Percentiles rank a stretch among this genome's conserved stretches.
Conservation (phyloP, 2,888 invertebrate genomes). For the Halocaridina rubra region DNA sequence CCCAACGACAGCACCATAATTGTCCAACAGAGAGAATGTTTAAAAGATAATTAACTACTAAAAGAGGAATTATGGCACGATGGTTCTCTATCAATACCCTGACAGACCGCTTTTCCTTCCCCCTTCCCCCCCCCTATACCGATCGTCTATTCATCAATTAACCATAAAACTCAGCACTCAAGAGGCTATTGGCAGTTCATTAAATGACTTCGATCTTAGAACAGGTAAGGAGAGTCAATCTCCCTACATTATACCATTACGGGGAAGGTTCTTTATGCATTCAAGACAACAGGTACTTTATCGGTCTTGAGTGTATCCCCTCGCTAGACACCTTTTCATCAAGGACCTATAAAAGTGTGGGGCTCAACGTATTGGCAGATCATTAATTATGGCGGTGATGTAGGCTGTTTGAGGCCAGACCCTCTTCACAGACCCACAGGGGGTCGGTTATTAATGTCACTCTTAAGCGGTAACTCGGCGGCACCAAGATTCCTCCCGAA, state of each 20-base stretch:
- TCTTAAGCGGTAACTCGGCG: background rate
- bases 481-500: background rate
- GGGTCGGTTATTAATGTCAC: background rate
- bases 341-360: background rate
- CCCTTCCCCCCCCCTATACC: background rate
- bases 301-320: background rate
- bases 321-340: background rate
- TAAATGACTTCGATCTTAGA: background rate
- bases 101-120: background rate
- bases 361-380: background rate
- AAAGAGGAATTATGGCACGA: background rate
- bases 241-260: background rate
- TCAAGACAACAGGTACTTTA: background rate
- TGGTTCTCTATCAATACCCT: background rate
- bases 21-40: background rate
- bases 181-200: background rate
- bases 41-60: background rate
- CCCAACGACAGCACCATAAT: background rate
- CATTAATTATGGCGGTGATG: background rate
- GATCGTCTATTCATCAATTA: background rate
- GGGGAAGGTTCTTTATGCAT: background rate
- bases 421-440: background rate
- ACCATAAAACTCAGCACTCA: background rate
- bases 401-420: background rate
- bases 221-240: background rate